Evolutionary conservation across 2,888 invertebrate species (phyloP), one percentile per base, ranked within the genome.

Genomic region (Lycaena phlaeas): DNA sequence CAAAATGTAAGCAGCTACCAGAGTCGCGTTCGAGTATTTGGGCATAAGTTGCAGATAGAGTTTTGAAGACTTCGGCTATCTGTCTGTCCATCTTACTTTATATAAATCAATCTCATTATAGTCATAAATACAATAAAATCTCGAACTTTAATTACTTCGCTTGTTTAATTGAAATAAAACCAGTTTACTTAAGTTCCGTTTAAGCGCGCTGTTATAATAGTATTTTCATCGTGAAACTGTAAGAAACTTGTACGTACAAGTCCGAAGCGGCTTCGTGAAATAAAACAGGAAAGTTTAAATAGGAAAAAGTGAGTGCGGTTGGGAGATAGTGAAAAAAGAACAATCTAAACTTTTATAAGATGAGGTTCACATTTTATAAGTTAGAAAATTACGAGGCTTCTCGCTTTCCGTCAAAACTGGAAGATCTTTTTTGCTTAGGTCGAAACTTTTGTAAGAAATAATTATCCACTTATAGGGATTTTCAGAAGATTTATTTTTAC

Each of bases 251-350:
- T 52, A 59, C 60, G 40, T 51, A 44, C 53, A 52, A 50, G 48
- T 49, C 44, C 57, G 53, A 58, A 54, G 59, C 58, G 61, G 61
- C 64, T 62, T 68, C 68, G 14, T 64, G 64, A 70, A 77, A 78
- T 69, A 75, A 77, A 81, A 73, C 64, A 69, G 57, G 61, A 77
- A 82, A 81, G 73, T 81, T 82, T 77, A 77, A 77, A 82, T 78
- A 74, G 74, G 76, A 77, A 79, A 79, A 79, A 77, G 71, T 72
- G 70, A 71, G 68, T 70, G 71, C 64, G 64, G 56, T 59, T 48
- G 61, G 58, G 61, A 75, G 78, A 79, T 81, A 81, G 81, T 81
- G 78, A 78, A 81, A 81, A 78, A 74, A 61, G 58, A 64, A 65
- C 75, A 81, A 79, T 79, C 81, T 76, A 74, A 81, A 81, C 69